Evolutionary conservation across 2,888 invertebrate genomes (phyloP).

Genomic region (Myopa testacea): DNA sequence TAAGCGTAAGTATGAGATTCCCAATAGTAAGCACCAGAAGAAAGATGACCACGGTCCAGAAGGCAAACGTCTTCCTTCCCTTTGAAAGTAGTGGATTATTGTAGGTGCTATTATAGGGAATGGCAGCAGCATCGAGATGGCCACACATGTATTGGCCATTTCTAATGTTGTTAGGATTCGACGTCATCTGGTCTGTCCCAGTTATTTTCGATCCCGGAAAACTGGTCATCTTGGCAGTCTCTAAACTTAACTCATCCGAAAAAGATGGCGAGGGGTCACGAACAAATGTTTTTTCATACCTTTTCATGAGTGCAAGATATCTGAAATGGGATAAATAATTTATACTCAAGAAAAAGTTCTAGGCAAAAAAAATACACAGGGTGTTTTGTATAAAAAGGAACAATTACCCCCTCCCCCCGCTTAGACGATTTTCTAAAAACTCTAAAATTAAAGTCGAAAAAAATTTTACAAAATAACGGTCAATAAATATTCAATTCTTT

Average conservation of each 20-base stretch:
- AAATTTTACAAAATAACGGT: too few species aligned
- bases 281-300: constrained; percentile 65
- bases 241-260: constrained; percentile 64
- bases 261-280: constrained; percentile 66
- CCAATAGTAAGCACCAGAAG: constrained; percentile 81
- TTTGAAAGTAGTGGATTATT: constrained; percentile 42
- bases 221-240: constrained; percentile 60
- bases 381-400: too few species aligned
- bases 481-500: too few species aligned
- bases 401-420: too few species aligned
- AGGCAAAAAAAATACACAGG: too few species aligned
- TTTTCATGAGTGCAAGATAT: constrained; percentile 49
- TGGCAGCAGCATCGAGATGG: constrained; percentile 47
- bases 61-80: constrained; percentile 73
- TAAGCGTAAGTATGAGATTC: constrained; percentile 83
- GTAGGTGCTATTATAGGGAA: background rate
- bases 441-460: too few species aligned
- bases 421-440: too few species aligned
- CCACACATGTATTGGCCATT: constrained; percentile 55
- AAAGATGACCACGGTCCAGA: constrained; percentile 82
- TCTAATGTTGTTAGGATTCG: constrained; percentile 54
- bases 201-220: constrained; percentile 53
- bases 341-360: background rate
- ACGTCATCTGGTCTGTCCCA: constrained; percentile 50
- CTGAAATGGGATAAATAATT: too few species aligned